Percentiles rank a stretch among this genome's conserved stretches.
Evolutionary conservation across 2,113 vertebrate genomes (phyloP).

Genomic region (Solea senegalensis): DNA sequence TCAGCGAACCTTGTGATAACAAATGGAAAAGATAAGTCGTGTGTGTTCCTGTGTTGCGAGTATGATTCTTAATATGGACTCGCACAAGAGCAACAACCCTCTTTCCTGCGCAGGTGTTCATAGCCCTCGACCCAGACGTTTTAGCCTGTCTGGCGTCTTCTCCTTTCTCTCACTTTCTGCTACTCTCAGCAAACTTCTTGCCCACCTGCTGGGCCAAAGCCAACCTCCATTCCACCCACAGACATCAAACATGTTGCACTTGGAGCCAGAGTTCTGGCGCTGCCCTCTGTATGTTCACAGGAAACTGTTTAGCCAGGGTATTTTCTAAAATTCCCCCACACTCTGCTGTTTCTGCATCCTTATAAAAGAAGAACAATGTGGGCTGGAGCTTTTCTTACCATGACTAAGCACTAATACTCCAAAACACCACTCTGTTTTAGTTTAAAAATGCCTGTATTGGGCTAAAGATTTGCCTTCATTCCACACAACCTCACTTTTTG

Average conservation of each 20-base stretch:
- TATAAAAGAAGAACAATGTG: slow-evolving; percentile 4
- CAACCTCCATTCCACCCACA: slow-evolving; percentile 37
- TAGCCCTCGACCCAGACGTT: slow-evolving; percentile 35
- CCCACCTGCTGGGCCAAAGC: slow-evolving; percentile 67
- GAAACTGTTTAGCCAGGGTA: slow-evolving; percentile 34
- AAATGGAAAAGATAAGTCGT: slow-evolving; percentile 41
- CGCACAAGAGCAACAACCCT: background rate
- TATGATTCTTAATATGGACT: slow-evolving; percentile 5
- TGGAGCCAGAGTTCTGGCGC: slow-evolving; percentile 25
- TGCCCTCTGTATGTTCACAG: slow-evolving; percentile 27
- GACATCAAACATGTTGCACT: slow-evolving; percentile 60
- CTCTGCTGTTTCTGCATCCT: slow-evolving; percentile 14
- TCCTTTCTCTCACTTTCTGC: slow-evolving; percentile 44
- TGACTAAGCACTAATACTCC: slow-evolving; percentile 8
- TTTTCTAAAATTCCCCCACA: slow-evolving; percentile 4
- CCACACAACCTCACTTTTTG: too few species aligned
- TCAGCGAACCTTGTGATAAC: slow-evolving; percentile 26
- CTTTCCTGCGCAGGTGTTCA: slow-evolving; percentile 10
- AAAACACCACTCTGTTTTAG: too few species aligned
- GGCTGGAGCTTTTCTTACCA: slow-evolving; percentile 3
- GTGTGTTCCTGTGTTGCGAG: background rate
- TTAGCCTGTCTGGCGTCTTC: slow-evolving; percentile 41
- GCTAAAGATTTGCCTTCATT: too few species aligned
- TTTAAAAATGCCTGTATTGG: too few species aligned
- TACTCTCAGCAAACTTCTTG: slow-evolving; percentile 55